Conservation (phyloP, 1,140 invertebrate species). For the Philopotamus ludificatus region DNA sequence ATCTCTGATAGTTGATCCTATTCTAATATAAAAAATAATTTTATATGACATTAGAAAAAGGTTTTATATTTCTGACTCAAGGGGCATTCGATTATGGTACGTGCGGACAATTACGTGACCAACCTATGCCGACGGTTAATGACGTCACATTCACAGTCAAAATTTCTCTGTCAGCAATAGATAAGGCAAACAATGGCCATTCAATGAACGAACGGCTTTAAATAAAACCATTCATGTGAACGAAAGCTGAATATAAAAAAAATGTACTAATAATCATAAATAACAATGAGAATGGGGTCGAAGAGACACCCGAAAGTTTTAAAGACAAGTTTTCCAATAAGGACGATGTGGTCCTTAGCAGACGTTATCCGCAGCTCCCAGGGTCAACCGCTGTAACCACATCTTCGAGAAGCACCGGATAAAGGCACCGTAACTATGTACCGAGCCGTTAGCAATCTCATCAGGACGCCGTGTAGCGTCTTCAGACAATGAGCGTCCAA, state of each 20-base stretch:
- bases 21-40: too few species aligned
- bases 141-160: neutral
- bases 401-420: neutral
- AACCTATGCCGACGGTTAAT: neutral
- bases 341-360: neutral
- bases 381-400: neutral
- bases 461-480: neutral
- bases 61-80: neutral
- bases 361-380: neutral
- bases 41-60: too few species aligned
- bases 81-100: neutral
- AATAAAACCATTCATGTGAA: too few species aligned
- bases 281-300: too few species aligned
- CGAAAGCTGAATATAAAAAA: too few species aligned
- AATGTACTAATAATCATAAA: too few species aligned
- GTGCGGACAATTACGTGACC: neutral
- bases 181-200: neutral
- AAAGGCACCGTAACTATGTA: constrained; percentile 1
- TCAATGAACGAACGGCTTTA: too few species aligned
- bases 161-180: neutral
- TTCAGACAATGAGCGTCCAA: neutral
- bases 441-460: constrained; percentile 7
- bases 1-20: too few species aligned
- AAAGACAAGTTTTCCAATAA: neutral
- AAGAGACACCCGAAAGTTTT: too few species aligned